phyloP scores from a whole-genome alignment of 2,113 vertebrate species.

The Galemys pyrenaicus region DNA sequence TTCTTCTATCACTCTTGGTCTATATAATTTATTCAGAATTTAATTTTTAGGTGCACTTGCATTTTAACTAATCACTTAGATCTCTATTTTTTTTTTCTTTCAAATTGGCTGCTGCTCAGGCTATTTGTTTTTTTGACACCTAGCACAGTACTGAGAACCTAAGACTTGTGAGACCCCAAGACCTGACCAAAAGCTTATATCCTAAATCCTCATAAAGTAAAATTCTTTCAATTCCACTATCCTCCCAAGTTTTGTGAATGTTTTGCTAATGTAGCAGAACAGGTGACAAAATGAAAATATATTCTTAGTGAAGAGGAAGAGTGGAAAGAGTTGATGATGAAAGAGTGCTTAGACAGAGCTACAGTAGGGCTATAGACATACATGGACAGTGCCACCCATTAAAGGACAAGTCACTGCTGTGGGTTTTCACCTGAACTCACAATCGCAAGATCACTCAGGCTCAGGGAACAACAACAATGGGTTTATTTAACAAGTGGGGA shows the following conservation, averaged over 20 bases:
- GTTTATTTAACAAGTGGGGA: too few relatives aligned
- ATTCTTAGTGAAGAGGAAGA: conserved; percentile 29
- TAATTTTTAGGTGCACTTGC: conserved; percentile 27
- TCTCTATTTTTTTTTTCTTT: conserved; percentile 53
- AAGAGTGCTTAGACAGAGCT: too few relatives aligned
- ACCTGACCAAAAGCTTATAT: not conserved
- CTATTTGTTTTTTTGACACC: not conserved
- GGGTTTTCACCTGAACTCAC: too few relatives aligned
- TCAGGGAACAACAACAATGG: too few relatives aligned
- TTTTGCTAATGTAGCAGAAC: not conserved
- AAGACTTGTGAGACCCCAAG: not conserved
- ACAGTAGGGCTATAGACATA: too few relatives aligned
- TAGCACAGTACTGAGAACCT: not conserved
- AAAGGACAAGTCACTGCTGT: too few relatives aligned
- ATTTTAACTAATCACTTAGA: conserved; percentile 41
- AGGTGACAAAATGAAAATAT: not conserved
- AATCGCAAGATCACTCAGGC: too few relatives aligned
- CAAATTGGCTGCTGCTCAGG: conserved; percentile 19
- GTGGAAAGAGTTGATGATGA: not conserved
- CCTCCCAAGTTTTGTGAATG: not conserved
- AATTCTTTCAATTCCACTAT: not conserved
- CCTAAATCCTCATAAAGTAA: not conserved
- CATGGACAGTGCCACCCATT: too few relatives aligned
- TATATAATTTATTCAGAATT: not conserved
- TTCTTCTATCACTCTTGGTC: not conserved